Conservation (phyloP, 1,140 invertebrate species). For the Tetraneura akinire region DNA sequence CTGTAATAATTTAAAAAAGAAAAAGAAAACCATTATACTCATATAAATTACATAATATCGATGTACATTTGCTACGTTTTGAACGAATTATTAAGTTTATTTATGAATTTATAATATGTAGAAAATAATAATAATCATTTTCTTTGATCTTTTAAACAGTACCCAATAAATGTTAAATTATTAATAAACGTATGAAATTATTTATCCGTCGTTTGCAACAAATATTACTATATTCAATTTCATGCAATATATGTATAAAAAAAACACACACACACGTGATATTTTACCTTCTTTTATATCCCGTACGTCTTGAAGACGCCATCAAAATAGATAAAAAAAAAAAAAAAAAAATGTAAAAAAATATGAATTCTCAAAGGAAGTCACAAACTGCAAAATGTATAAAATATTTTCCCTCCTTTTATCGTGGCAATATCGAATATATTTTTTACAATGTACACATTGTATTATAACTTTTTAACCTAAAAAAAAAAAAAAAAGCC, state of each 20-base stretch:
- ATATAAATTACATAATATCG: too few relatives aligned
- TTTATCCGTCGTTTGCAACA: too few relatives aligned
- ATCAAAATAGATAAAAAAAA: conserved; percentile 11
- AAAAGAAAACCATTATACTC: too few relatives aligned
- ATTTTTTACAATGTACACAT: too few relatives aligned
- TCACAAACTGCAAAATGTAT: not conserved
- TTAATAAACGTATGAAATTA: not conserved
- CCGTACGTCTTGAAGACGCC: not conserved
- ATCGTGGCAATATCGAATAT: not conserved
- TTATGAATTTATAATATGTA: too few relatives aligned
- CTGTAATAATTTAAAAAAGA: too few relatives aligned
- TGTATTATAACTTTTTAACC: not conserved
- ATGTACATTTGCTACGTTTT: too few relatives aligned
- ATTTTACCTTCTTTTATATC: too few relatives aligned
- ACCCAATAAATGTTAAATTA: not conserved
- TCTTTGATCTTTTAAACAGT: conserved; percentile 9
- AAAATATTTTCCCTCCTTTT: not conserved
- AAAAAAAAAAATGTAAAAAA: too few relatives aligned
- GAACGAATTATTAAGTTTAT: too few relatives aligned
- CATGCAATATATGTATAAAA: not conserved
- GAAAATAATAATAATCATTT: not conserved
- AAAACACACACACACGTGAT: not conserved
- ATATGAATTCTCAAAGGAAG: not conserved
- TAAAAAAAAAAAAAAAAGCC: too few relatives aligned
- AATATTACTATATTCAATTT: not conserved